Evolutionary conservation across 2,797 vertebrate genomes (phyloP), one percentile per base, ranked within the genome.

Genomic region (Cirrhinus molitorella): DNA sequence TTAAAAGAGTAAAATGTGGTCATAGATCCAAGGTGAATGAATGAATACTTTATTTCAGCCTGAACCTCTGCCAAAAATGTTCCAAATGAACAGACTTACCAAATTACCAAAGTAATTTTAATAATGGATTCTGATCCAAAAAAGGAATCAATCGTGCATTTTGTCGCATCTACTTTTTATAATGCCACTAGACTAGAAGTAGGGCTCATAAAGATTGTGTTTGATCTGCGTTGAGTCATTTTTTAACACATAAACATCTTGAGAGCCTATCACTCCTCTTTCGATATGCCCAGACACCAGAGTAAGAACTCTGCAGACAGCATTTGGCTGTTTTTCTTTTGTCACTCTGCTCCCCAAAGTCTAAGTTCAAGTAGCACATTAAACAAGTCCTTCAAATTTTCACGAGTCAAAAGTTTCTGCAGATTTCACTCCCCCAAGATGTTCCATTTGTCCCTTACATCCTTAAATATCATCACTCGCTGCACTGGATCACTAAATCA

Each of bases 351-450:
- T 68, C 40, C 37, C 47, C 16, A 43, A 76, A 49, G 84, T 84
- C 86, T 82, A 72, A 88, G 87, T 91, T 91, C 89, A 93, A 89
- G 88, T 84, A 77, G 86, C 77, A 87, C 92, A 91, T 92, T 89
- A 90, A 81, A 88, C 34, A 91, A 92, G 92, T 92, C 92, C 91
- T 93, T 90, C 90, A 93, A 89, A 93, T 91, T 87, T 77, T 51
- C 90, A 91, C 87, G 83, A 92, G 89, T 91, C 90, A 90, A 92
- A 92, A 66, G 61, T 84, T 88, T 87, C 63, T 8, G 34, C 85
- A 87, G 87, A 84, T 87, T 87, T 88, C 19, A 71, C 28, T 87
- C 87, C 86, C 83, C 88, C 83, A 81, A 75, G 74, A 68, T 17
- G 83, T 85, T 87, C 91, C 86, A 90, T 87, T 85, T 57, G 59